Evolutionary conservation across 2,113 vertebrate genomes (phyloP).

Genomic region (Sakesphorus luctuosus): DNA sequence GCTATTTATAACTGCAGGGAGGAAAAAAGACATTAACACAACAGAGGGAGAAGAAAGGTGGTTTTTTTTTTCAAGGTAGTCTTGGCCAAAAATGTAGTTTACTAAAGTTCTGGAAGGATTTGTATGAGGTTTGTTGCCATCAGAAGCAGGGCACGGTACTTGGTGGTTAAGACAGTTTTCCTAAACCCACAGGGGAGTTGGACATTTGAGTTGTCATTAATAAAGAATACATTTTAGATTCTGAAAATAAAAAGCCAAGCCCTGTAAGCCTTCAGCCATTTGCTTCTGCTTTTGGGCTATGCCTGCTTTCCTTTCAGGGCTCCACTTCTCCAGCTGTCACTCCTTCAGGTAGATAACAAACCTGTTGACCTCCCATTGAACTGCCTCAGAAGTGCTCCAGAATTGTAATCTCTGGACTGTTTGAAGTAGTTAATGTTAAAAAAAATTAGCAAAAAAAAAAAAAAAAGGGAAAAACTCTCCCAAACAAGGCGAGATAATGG

Average conservation of each 20-base stretch:
- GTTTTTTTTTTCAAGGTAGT: neutral
- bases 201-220: neutral
- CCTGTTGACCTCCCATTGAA: neutral
- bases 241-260: neutral
- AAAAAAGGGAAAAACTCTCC: neutral
- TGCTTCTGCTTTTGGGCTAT: neutral
- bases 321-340: neutral
- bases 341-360: neutral
- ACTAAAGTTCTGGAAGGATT: neutral
- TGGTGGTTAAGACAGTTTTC: neutral
- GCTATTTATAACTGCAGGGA: conserved; percentile 42
- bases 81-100: neutral
- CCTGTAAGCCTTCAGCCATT: neutral
- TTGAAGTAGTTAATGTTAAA: neutral
- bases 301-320: neutral
- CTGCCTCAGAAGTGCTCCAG: neutral
- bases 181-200: neutral
- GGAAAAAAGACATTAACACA: neutral
- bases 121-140: neutral
- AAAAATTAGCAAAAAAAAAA: neutral
- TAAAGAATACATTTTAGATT: neutral
- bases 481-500: neutral
- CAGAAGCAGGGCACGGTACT: neutral
- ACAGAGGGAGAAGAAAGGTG: neutral
- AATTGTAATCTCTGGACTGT: neutral